Evolutionary conservation across 53 echinoderm and acorn worm species (phyloP), one percentile per base, ranked within the genome.

Genomic region (Crossaster papposus): DNA sequence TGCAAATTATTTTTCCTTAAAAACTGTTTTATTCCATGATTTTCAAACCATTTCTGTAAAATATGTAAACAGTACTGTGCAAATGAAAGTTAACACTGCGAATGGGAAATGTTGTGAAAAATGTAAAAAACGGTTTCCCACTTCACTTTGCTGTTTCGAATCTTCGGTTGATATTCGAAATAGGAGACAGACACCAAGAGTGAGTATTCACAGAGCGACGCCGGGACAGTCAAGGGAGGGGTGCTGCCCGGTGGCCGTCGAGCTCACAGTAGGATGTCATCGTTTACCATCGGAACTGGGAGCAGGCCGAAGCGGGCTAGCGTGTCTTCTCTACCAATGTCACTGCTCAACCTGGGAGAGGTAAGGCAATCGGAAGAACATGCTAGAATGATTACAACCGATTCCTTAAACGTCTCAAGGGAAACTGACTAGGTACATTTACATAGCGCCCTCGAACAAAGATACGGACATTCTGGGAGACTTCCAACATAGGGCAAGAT

Each of bases 301-400:
- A 92, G 95, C 15, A 63, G 97, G 64, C 80, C 90, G 71, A 95
- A 92, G 63, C 80, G 97, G n/a, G 93, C 97, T 18, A 97, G 97
- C 78, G 97, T 95, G n/a, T 97, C 97, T 0, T 97, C 97, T 4
- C 89, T 97, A 1, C 97, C 97, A 12, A 89, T 86, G 15, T 97
- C 97, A 13, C 93, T 97, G 14, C 97, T 97, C 65, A 97, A 97
- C 75, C 90, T 97, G 24, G 97, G 97, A 79, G 97, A 97, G 88
- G 97, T 97, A 77, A 94, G 95, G 30, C 3, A 44, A 28, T 77
- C 22, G 17, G 33, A 22, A 50, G 12, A 28, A 26, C 58, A 33
- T 3, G 3, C 11, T 26, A 4, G n/a, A 28, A 68, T 11, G 26
- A 4, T 26, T 26, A 0, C 58, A 58, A n/a, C n/a, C n/a, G n/a